These are phyloP conservation scores for Poeciliopsis gracilis DNA, from an alignment of 2,797 vertebrate genomes.

Conservation along the genomic window DNA sequence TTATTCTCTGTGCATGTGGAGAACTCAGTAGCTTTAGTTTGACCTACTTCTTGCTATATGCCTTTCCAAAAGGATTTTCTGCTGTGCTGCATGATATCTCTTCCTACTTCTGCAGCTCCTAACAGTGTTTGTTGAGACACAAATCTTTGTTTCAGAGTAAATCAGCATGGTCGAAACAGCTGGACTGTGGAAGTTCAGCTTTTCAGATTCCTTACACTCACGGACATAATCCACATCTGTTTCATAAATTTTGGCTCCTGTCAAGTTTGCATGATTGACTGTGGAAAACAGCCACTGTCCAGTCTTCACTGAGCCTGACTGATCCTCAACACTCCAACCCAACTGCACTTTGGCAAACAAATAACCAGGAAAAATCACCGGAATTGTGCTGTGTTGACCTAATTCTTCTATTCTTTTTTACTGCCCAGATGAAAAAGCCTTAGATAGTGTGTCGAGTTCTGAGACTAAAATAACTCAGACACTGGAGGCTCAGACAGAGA, in stretches of 20 bases:
- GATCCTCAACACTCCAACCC: constrained; percentile 47
- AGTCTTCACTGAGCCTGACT: constrained; percentile 42
- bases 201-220: constrained; percentile 51
- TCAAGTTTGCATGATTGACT: constrained; percentile 65
- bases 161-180: constrained; percentile 44
- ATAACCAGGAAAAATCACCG: constrained; percentile 59
- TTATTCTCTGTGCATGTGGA: not conserved
- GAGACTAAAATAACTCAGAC: constrained; percentile 60
- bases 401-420: constrained; percentile 82
- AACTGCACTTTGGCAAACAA: constrained; percentile 43
- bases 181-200: constrained; percentile 30
- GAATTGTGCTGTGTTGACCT: constrained; percentile 73
- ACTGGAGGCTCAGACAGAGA: constrained; percentile 61
- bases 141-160: constrained; percentile 41
- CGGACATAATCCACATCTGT: constrained; percentile 24
- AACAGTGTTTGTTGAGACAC: constrained; percentile 28
- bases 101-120: constrained; percentile 20
- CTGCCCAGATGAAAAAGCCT: constrained; percentile 88
- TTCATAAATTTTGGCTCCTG: constrained; percentile 24
- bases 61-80: constrained; percentile 78
- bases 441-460: constrained; percentile 84
- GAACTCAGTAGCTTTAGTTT: constrained; percentile 68
- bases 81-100: constrained; percentile 39
- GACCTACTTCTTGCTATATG: constrained; percentile 63
- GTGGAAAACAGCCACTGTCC: constrained; percentile 44